Evolutionary conservation across 2,888 invertebrate genomes (phyloP).

Genomic region (Phalangium opilio): DNA sequence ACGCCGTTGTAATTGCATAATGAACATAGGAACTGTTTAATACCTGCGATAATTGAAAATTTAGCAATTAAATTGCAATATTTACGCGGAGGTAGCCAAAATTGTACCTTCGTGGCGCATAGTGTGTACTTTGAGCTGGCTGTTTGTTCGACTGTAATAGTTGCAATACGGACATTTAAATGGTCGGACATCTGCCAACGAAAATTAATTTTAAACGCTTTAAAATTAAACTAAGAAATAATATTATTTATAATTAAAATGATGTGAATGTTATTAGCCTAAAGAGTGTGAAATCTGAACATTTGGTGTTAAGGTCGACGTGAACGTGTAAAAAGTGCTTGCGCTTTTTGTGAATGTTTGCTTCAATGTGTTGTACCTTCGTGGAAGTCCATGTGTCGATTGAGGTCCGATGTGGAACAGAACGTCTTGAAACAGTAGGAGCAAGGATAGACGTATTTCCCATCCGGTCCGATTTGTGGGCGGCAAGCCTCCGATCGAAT

Average conservation of each 20-base stretch:
- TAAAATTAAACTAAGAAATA: too few relatives aligned
- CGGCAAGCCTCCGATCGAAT: conserved; percentile 23
- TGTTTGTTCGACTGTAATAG: conserved; percentile 25
- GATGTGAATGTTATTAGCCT: too few relatives aligned
- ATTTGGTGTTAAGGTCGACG: too few relatives aligned
- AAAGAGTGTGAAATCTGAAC: too few relatives aligned
- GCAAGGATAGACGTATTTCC: conserved; percentile 31
- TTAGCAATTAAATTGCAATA: background rate
- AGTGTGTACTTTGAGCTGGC: conserved; percentile 35
- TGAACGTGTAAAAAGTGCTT: too few relatives aligned
- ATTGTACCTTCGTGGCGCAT: conserved; percentile 34
- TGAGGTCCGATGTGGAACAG: conserved; percentile 32
- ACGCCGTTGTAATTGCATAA: conserved; percentile 35
- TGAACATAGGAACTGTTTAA: conserved; percentile 33
- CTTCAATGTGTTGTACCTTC: conserved; percentile 32
- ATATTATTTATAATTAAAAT: background rate
- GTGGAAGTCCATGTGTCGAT: conserved; percentile 35
- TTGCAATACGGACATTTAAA: conserved; percentile 20
- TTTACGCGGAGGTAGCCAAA: background rate
- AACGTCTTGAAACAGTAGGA: conserved; percentile 33
- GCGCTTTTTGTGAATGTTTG: too few relatives aligned
- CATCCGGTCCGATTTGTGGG: conserved; percentile 28
- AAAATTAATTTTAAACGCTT: too few relatives aligned
- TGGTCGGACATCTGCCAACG: conserved; percentile 16
- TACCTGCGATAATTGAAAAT: conserved; percentile 25